Evolutionary conservation across 2,113 vertebrate genomes (phyloP).

Genomic region (Microtus oregoni): DNA sequence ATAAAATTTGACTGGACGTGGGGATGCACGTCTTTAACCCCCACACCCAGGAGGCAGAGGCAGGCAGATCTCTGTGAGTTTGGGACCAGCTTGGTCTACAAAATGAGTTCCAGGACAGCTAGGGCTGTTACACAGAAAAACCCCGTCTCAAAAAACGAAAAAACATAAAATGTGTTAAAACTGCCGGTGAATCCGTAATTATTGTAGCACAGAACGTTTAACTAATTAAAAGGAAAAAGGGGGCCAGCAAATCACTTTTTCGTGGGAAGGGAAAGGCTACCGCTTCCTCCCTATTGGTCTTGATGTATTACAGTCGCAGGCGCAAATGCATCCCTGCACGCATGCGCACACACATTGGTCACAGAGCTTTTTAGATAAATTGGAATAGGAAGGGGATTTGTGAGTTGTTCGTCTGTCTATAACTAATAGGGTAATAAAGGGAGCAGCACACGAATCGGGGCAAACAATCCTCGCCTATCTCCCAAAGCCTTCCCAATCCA

Average conservation of each 20-base stretch:
- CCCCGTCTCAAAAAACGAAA: not conserved
- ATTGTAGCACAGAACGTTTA: constrained; percentile 20
- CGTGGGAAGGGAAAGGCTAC: not conserved
- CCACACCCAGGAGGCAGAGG: not conserved
- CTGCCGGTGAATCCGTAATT: not conserved
- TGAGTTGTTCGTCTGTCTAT: constrained; percentile 49
- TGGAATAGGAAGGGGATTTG: constrained; percentile 53
- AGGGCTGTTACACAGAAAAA: not conserved
- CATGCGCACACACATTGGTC: not conserved
- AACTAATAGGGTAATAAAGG: constrained; percentile 63
- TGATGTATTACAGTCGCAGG: not conserved
- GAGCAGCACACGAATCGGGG: constrained; percentile 58
- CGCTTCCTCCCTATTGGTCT: not conserved
- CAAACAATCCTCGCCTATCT: constrained; percentile 43
- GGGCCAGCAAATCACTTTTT: not conserved
- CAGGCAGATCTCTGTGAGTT: not conserved
- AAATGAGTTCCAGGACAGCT: not conserved
- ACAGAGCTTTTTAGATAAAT: constrained; percentile 8
- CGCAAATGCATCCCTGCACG: not conserved
- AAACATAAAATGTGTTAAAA: not conserved
- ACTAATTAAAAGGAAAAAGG: constrained; percentile 27
- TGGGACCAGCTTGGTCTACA: not conserved
- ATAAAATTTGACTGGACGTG: not conserved
- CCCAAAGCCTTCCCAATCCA: constrained; percentile 22
- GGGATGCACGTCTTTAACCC: not conserved